A percentile compares a stretch with the other conserved stretches of the same genome.
These are phyloP conservation scores for Argynnis bischoffii DNA, from an alignment of 2,888 invertebrate species.

Conservation along the genomic window DNA sequence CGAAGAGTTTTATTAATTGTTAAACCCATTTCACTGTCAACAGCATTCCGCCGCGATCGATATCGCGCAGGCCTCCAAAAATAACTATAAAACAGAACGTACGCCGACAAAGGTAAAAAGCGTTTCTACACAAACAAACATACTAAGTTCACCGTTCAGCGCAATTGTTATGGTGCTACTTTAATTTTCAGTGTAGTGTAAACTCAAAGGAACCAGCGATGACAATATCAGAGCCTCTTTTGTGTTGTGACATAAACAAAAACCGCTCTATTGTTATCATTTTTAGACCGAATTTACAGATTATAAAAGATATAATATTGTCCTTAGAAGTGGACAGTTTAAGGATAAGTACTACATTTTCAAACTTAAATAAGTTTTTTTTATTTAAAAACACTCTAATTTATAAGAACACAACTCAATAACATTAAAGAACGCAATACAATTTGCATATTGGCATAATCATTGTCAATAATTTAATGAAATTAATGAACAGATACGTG, in stretches of 20 bases:
- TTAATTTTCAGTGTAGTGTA: slow-evolving; percentile 79
- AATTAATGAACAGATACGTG: slow-evolving; percentile 52
- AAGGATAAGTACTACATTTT: slow-evolving; percentile 21
- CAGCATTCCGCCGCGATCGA: slow-evolving; percentile 72
- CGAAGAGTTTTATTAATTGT: slow-evolving; percentile 78
- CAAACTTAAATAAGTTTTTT: neutral
- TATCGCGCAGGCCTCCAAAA: slow-evolving; percentile 65
- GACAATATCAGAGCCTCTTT: slow-evolving; percentile 65
- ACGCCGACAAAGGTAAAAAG: slow-evolving; percentile 74
- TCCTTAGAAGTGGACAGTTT: slow-evolving; percentile 66
- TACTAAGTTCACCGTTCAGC: slow-evolving; percentile 65
- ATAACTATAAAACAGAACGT: slow-evolving; percentile 60
- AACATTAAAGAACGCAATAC: neutral
- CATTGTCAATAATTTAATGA: slow-evolving; percentile 44
- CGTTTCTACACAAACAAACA: slow-evolving; percentile 56
- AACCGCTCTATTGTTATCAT: slow-evolving; percentile 64
- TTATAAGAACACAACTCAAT: neutral
- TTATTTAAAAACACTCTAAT: neutral
- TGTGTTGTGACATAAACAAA: slow-evolving; percentile 65
- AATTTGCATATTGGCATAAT: neutral
- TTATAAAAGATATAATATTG: slow-evolving; percentile 57
- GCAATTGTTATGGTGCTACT: slow-evolving; percentile 72
- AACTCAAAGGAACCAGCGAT: slow-evolving; percentile 73
- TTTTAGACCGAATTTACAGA: slow-evolving; percentile 56
- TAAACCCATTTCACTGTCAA: slow-evolving; percentile 80